Evolutionary conservation across 2,113 vertebrate genomes (phyloP), one percentile per base, ranked within the genome.

Genomic region (Nothoprocta perdicaria): DNA sequence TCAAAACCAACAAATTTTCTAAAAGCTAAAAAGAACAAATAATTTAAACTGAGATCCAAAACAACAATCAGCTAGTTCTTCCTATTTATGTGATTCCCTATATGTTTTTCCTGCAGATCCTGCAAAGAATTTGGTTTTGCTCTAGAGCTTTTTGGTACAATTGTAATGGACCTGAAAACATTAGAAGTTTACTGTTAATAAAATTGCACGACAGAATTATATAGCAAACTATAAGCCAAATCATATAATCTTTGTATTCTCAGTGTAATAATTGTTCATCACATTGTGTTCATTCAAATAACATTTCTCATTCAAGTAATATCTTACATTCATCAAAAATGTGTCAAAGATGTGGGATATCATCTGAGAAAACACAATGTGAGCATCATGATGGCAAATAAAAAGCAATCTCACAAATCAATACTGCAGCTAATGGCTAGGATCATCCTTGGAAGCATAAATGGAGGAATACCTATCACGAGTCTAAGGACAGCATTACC

Each of bases 321-420:
- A 74, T 62, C 83, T 86, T 69, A 76, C 58, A 60, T 22, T 38
- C 46, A 85, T 31, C 40, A 71, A 85, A 92, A 69, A 73, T 55
- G 19, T 76, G n/a, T 76, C 73, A 84, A 86, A 62, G 8, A 72
- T 84, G 55, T 53, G 2, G 6, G 21, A 12, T 35, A 45, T 43
- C 10, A 43, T 22, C 53, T 69, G 71, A 12, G 26, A 88, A 84
- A 82, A 29, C 21, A 73, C 12, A 41, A 46, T 22, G 10, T 40
- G 18, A 78, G 29, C 53, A 86, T 21, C 60, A 33, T 40, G 52
- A 45, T 6, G 52, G 62, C 43, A 58, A 48, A 85, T 26, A 84
- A 88, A 93, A 41, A 65, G 48, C 13, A 40, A 68, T 22, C 26
- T 84, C 33, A 53, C 52, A 24, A 6, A 13, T 52, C 61, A 91